Base-by-base conservation (phyloP, 2,888 invertebrate genomes). In the Drosophila paracracens region DNA sequence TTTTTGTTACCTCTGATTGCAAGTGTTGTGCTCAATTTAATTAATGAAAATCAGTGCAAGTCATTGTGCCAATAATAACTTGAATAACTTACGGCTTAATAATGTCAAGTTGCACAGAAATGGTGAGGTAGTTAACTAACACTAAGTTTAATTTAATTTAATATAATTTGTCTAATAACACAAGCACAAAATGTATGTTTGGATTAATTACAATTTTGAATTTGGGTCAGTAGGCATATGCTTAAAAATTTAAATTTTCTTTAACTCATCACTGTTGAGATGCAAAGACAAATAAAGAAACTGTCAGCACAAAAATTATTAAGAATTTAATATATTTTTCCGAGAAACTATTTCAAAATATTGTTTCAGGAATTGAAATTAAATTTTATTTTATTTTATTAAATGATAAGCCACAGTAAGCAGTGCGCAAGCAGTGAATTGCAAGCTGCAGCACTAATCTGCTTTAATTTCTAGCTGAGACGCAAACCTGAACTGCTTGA, bases 11-110 rank as follows among this genome's bases (percentile, higher is more conserved):
- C 25, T 46, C 25, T 79, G 74, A 70, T 74, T 77, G 60, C 71
- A 76, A 74, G 83, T 83, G 69, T 63, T 36, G 46, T 33, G 36
- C 52, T 51, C n/a, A 43, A 71, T 71, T 71, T 40, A 59, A 80
- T 71, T 61, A 48, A 54, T 50, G 35, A 36, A 62, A 46, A 36
- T 43, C 52, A 33, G 27, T 11, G 16, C 11, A 48, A 53, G 71
- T 70, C 52, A 60, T 40, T 60, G 27, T 40, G 43, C 18, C 31
- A 38, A 10, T n/a, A 36, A 36, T 11, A 27, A 16, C 7, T 7
- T 27, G 4, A 36, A 18, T 7, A 38, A n/a, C 5, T 4, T n/a
- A 13, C 27, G n/a, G 11, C 36, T n/a, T 27, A 18, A 56, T 36
- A 38, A 13, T 4, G 16, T 38, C 1, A 38, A 25, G 4, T 46